Evolutionary conservation across 2,113 vertebrate genomes (phyloP).

Genomic region (Chamaetylas fuelleborni): DNA sequence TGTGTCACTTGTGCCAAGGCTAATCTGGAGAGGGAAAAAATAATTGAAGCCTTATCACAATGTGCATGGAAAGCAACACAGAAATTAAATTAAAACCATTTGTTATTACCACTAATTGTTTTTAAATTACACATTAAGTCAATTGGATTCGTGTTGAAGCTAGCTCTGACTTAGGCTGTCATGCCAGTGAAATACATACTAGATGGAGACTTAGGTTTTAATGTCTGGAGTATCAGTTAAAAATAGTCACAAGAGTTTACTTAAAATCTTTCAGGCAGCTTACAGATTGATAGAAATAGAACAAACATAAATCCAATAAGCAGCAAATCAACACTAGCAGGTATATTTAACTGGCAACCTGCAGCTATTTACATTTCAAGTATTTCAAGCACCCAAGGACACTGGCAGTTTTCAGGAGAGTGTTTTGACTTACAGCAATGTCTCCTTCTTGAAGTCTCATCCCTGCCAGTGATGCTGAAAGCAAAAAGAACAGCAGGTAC

Average conservation of each 20-base stretch:
- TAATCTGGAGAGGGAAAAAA: constrained; percentile 73
- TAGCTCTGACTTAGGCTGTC: constrained; percentile 10
- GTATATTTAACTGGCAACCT: neutral
- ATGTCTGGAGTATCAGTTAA: constrained; percentile 6
- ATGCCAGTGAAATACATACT: neutral
- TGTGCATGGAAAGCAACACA: constrained; percentile 49
- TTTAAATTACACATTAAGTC: constrained; percentile 70
- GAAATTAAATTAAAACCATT: constrained; percentile 72
- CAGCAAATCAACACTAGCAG: neutral
- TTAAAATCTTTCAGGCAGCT: constrained; percentile 21
- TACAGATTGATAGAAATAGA: constrained; percentile 16
- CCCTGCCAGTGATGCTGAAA: constrained; percentile 90
- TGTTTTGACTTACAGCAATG: constrained; percentile 83
- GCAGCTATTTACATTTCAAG: neutral
- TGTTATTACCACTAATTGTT: constrained; percentile 67
- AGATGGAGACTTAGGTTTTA: neutral
- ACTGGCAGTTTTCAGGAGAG: neutral
- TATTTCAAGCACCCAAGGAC: neutral
- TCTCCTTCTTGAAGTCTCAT: constrained; percentile 92
- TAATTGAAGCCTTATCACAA: constrained; percentile 57
- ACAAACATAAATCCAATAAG: neutral
- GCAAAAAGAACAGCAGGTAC: neutral
- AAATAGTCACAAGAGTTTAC: constrained; percentile 25
- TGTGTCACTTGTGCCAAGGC: constrained; percentile 94
- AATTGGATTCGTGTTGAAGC: constrained; percentile 40